Percentiles rank a stretch among this genome's conserved stretches.
These are phyloP conservation scores for Thamnophis sirtalis DNA, from an alignment of 2,113 vertebrate genomes.

Conservation along the genomic window DNA sequence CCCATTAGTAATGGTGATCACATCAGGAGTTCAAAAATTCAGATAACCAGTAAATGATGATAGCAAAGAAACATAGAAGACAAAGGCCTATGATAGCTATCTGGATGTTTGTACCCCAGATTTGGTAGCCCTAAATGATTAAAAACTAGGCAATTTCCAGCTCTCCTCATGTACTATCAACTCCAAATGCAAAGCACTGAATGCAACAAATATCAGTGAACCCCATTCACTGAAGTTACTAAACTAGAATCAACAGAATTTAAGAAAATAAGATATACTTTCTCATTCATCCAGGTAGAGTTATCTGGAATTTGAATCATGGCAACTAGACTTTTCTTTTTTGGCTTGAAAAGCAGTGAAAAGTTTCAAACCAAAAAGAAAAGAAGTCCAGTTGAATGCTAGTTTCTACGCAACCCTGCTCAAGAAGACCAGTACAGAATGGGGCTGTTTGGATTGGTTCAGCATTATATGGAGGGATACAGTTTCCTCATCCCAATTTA, in stretches of 20 bases:
- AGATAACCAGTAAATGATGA: neutral
- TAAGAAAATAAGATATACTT: neutral
- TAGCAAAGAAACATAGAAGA: neutral
- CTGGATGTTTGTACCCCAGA: neutral
- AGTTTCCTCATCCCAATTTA: neutral
- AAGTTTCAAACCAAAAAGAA: neutral
- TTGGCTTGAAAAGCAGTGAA: neutral
- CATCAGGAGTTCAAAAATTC: neutral
- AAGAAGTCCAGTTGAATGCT: neutral
- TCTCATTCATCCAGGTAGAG: neutral
- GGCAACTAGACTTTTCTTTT: neutral
- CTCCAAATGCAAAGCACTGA: neutral
- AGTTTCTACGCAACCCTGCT: neutral
- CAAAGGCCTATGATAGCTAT: neutral
- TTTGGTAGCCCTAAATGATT: neutral
- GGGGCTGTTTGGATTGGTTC: neutral
- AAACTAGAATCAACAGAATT: neutral
- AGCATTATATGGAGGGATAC: neutral
- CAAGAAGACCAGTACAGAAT: neutral
- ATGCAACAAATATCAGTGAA: neutral
- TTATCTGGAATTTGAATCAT: neutral
- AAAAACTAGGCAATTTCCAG: neutral
- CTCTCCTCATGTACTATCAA: neutral
- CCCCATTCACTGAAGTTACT: neutral
- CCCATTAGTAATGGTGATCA: neutral